Base-by-base conservation (phyloP, 2,888 invertebrate genomes). In the Therioaphis trifolii region DNA sequence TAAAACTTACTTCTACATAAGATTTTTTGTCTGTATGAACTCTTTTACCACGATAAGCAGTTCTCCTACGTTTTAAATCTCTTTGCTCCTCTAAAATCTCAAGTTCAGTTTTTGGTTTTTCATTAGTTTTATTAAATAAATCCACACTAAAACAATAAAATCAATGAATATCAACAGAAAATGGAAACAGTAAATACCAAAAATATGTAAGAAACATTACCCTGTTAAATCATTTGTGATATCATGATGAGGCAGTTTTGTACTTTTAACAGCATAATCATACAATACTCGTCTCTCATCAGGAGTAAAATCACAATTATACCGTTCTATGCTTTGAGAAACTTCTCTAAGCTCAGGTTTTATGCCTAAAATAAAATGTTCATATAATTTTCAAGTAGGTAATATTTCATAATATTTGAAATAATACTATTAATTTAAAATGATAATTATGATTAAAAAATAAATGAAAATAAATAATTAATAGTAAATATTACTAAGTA, bases 41-140 rank as follows among this genome's bases (percentile, higher is more conserved):
- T 82, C 87, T 86, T 58, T 89, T 88, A 35, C 86, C 84, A 85
- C 91, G 89, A 88, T 92, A 92, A 88, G 91, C 91, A 71, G 90
- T 88, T 86, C 92, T 89, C 21, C 92, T 89, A 18, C 92, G 90
- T 88, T 91, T 91, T 88, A 91, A 90, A 88, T 93, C 90, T 69
- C 92, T 90, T 87, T 91, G 89, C 86, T 90, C 90, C 4, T 90
- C 89, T 86, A 91, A 87, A 78, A 90, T 88, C 88, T 92, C 91
- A 86, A 87, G 87, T 85, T 82, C 63, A 49, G 82, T 63, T 63
- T 82, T 82, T 27, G 63, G 63, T 49, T 74, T 74, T 52, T 74
- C 35, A 0, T 72, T 46, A n/a, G 27, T 63, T 63, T 74, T 74
- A 49, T 74, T 74, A 66, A 40, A 74, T 7, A 63, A 3, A 66